A percentile compares a stretch with the other conserved stretches of the same genome.
Evolutionary conservation across 2,113 vertebrate genomes (phyloP).

Genomic region (Herpetotheres cachinnans): DNA sequence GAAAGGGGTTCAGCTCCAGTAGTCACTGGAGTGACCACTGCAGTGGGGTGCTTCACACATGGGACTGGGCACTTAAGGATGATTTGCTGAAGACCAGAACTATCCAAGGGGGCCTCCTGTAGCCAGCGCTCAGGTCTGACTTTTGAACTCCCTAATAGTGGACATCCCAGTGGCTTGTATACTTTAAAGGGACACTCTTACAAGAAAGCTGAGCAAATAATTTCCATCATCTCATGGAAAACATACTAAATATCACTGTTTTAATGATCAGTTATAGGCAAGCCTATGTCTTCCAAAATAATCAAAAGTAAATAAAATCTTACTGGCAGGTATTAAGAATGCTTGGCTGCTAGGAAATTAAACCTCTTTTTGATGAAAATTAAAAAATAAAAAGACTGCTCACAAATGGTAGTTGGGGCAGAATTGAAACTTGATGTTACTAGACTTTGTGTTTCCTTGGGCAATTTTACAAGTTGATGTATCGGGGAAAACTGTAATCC

Average conservation of each 20-base stretch:
- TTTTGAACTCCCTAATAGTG: not conserved
- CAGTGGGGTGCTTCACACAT: not conserved
- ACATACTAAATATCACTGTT: not conserved
- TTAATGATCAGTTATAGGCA: not conserved
- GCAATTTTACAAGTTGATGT: not conserved
- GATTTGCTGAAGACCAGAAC: not conserved
- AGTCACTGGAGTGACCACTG: accelerated
- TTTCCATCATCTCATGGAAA: not conserved
- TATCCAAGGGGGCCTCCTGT: not conserved
- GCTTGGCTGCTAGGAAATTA: not conserved
- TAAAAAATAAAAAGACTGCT: not conserved
- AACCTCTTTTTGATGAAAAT: not conserved
- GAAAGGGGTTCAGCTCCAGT: not conserved
- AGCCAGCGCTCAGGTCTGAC: not conserved
- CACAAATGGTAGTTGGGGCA: not conserved
- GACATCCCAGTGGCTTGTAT: not conserved
- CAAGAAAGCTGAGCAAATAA: not conserved
- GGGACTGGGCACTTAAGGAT: not conserved
- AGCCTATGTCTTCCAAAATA: not conserved
- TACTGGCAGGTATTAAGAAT: not conserved
- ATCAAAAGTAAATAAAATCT: not conserved
- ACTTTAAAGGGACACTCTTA: not conserved
- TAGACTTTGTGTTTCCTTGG: not conserved
- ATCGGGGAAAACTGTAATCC: not conserved
- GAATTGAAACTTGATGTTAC: not conserved